Evolutionary conservation across 2,888 invertebrate genomes (phyloP).

Genomic region (Hydrotaea cyrtoneurina): DNA sequence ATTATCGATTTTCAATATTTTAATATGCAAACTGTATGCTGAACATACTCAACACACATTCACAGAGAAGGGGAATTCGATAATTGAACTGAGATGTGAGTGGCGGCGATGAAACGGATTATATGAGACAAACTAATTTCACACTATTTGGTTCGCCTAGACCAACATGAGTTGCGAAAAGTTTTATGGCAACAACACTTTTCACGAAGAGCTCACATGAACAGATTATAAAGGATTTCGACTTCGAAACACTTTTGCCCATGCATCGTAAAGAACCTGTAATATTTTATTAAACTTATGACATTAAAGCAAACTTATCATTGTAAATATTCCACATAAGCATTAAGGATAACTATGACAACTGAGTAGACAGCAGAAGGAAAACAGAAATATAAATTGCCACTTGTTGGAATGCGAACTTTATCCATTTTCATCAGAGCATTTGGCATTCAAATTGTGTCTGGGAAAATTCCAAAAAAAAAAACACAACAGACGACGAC

Average conservation of each 20-base stretch:
- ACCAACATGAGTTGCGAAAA: background rate
- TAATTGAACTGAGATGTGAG: background rate
- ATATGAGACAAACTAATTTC: background rate
- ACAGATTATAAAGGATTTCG: background rate
- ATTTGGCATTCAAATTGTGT: background rate
- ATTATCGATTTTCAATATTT: slow-evolving; percentile 1
- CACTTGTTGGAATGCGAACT: background rate
- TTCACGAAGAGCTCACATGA: background rate
- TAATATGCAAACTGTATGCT: background rate
- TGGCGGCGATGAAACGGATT: background rate
- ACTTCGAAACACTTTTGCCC: background rate
- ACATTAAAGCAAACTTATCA: background rate
- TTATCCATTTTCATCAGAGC: background rate
- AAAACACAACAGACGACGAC: too few species aligned
- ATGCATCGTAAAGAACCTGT: background rate
- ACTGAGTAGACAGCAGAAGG: background rate
- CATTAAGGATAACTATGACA: background rate
- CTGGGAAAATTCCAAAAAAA: too few species aligned
- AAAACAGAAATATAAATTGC: background rate
- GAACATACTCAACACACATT: too few species aligned
- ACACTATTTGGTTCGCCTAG: background rate
- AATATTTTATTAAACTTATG: background rate
- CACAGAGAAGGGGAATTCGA: background rate
- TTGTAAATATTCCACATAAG: background rate
- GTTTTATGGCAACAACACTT: too few species aligned